These are phyloP conservation scores for Cherax destructor DNA, from an alignment of 1,140 invertebrate species.

Conservation along the genomic window DNA sequence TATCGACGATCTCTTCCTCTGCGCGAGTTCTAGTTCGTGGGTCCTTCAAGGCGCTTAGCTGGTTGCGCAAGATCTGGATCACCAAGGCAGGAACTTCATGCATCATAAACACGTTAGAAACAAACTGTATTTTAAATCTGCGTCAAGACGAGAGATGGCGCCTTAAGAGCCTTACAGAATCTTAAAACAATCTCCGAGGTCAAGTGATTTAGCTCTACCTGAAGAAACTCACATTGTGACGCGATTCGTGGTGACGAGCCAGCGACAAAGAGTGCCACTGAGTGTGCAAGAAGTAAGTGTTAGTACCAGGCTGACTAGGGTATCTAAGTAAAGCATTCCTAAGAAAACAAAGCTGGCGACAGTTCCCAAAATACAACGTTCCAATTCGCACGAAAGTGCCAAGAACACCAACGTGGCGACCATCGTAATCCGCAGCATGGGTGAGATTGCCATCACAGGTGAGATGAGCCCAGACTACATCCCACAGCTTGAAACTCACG, in stretches of 20 bases:
- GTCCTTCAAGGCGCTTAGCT: too few relatives aligned
- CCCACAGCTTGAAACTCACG: background rate
- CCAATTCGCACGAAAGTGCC: background rate
- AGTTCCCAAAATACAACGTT: background rate
- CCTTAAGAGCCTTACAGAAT: background rate
- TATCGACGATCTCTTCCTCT: too few relatives aligned
- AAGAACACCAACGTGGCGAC: background rate
- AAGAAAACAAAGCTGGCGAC: background rate
- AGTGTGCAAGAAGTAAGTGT: background rate
- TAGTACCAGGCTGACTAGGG: background rate
- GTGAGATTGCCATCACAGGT: background rate
- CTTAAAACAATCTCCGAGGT: background rate
- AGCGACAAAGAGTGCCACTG: background rate
- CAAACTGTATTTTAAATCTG: background rate
- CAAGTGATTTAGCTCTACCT: background rate
- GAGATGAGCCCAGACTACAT: background rate
- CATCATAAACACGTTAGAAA: background rate
- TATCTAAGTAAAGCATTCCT: background rate
- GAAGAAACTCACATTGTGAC: background rate
- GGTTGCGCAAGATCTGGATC: too few relatives aligned
- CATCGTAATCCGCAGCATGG: background rate
- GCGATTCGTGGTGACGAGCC: background rate
- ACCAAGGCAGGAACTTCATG: background rate
- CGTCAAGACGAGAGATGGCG: background rate
- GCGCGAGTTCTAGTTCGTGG: too few relatives aligned